These are phyloP conservation scores for Hirtodrosophila confusa DNA, from an alignment of 2,888 invertebrate genomes.

Conservation along the genomic window DNA sequence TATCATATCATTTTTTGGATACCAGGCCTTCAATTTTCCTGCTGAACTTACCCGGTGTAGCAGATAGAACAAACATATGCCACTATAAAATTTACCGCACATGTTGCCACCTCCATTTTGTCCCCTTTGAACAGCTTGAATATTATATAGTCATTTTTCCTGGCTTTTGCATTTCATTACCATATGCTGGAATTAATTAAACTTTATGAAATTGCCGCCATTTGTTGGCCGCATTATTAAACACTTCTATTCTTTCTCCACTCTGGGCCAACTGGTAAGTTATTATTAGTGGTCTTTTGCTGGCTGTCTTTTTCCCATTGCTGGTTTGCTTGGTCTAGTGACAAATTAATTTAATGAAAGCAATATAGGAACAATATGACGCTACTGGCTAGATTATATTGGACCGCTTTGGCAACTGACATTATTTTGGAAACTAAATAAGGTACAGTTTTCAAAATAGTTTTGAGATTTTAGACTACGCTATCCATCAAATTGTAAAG, in stretches of 20 bases:
- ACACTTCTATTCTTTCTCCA: background rate
- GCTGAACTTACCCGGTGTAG: too few relatives aligned
- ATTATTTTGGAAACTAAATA: too few relatives aligned
- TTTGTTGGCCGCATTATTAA: slow-evolving; percentile 43
- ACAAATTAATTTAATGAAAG: slow-evolving; percentile 14
- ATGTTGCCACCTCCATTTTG: slow-evolving; percentile 10
- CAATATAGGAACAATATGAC: background rate
- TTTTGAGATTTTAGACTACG: too few relatives aligned
- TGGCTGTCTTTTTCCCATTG: slow-evolving; percentile 1
- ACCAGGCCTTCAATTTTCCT: too few relatives aligned
- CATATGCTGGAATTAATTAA: slow-evolving; percentile 66
- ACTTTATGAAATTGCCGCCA: slow-evolving; percentile 35
- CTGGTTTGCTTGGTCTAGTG: slow-evolving; percentile 1
- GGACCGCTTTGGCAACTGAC: too few relatives aligned
- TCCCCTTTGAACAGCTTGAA: slow-evolving; percentile 26
- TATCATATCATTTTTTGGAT: too few relatives aligned
- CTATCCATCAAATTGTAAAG: too few relatives aligned
- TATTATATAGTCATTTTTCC: slow-evolving; percentile 38
- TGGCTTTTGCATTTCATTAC: slow-evolving; percentile 39
- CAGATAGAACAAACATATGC: too few relatives aligned
- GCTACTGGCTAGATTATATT: too few relatives aligned
- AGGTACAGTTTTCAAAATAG: too few relatives aligned
- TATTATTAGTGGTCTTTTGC: slow-evolving; percentile 4
- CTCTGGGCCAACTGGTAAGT: background rate
- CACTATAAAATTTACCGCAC: background rate